Conservation (phyloP, 2,113 vertebrate species). For the Cyanistes caeruleus region DNA sequence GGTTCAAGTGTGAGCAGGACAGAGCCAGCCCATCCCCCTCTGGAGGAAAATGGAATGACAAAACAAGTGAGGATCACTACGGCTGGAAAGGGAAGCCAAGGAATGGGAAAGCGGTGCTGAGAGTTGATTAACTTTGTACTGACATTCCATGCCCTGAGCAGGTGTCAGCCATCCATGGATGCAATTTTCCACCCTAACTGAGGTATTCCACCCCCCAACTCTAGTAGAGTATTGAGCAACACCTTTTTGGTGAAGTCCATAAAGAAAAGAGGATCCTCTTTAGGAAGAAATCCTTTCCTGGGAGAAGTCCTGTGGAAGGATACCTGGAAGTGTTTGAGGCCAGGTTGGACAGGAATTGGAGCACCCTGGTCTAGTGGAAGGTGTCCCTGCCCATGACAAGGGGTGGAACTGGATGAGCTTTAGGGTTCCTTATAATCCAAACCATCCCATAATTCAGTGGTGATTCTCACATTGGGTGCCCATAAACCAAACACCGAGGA, state of each 20-base stretch:
- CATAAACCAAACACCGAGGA: not conserved
- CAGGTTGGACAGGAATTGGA: not conserved
- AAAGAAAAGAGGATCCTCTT: not conserved
- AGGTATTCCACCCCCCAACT: accelerated
- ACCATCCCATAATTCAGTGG: not conserved
- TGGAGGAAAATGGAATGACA: accelerated
- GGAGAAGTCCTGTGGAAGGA: not conserved
- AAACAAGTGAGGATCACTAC: accelerated
- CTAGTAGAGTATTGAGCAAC: accelerated
- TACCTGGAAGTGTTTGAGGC: not conserved
- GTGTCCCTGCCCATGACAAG: not conserved
- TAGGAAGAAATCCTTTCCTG: not conserved
- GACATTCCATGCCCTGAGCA: accelerated
- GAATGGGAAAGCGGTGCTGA: accelerated
- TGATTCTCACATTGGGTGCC: accelerated
- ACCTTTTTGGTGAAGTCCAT: too few relatives aligned
- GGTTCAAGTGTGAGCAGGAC: not conserved
- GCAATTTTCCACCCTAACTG: not conserved
- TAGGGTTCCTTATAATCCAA: not conserved
- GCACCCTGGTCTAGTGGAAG: not conserved
- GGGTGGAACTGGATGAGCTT: not conserved
- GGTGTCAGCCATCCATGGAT: accelerated
- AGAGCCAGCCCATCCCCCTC: too few relatives aligned
- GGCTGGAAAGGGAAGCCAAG: not conserved
- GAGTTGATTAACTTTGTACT: accelerated